phyloP scores from a whole-genome alignment of 1,140 invertebrate species.

The Pararge aegeria region DNA sequence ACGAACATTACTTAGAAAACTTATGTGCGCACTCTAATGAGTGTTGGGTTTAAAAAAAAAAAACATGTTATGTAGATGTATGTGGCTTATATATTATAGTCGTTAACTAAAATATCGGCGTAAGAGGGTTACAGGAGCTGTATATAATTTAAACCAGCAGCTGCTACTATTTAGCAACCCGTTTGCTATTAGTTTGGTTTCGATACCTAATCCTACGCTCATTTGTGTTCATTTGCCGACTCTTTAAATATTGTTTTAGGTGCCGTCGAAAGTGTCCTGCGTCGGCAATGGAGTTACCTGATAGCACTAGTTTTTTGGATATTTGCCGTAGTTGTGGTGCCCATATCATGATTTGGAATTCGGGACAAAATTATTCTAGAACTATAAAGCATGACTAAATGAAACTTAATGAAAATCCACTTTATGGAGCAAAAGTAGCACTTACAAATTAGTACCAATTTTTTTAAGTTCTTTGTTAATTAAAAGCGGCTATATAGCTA shows the following conservation, averaged over 20 bases:
- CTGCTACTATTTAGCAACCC: slow-evolving; percentile 26
- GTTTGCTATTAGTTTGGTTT: slow-evolving; percentile 30
- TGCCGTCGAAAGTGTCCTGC: slow-evolving; percentile 37
- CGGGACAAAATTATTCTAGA: not conserved
- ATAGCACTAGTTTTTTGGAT: not conserved
- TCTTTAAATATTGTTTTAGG: slow-evolving; percentile 69
- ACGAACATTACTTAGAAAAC: too few relatives aligned
- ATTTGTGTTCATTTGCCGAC: slow-evolving; percentile 73
- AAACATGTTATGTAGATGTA: too few relatives aligned
- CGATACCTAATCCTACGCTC: slow-evolving; percentile 64
- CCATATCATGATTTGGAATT: not conserved
- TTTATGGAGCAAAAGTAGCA: too few relatives aligned
- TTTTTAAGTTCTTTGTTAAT: too few relatives aligned
- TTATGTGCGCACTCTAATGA: too few relatives aligned
- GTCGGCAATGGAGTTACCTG: slow-evolving; percentile 25
- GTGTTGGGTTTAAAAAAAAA: too few relatives aligned
- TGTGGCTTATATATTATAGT: too few relatives aligned
- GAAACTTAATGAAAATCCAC: not conserved
- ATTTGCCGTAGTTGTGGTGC: not conserved
- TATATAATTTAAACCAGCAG: slow-evolving; percentile 19
- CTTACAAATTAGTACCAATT: too few relatives aligned
- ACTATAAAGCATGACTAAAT: not conserved
- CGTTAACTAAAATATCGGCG: too few relatives aligned
- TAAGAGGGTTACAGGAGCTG: not conserved
- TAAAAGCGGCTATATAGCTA: too few relatives aligned